Evolutionary conservation across 2,888 invertebrate species (phyloP).

Genomic region (Hymenopus coronatus): DNA sequence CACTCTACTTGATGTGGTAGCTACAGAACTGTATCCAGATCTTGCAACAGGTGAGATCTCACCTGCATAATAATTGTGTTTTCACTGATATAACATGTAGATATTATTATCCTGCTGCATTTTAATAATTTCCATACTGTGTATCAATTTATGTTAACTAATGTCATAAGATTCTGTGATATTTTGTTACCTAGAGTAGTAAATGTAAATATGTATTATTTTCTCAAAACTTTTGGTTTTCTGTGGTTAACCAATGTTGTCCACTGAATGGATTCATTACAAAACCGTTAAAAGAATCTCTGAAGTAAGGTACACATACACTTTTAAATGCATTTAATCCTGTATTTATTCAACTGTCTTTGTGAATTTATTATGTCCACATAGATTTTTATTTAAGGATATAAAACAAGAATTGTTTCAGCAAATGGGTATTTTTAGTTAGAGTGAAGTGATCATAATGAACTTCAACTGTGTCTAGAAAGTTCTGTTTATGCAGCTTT

Average conservation of each 20-base stretch:
- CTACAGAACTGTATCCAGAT: constrained; percentile 77
- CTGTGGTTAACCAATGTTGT: background rate
- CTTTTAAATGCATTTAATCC: background rate
- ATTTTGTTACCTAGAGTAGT: background rate
- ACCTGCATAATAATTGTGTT: background rate
- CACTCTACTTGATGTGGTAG: constrained; percentile 71
- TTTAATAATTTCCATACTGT: background rate
- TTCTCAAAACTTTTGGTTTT: background rate
- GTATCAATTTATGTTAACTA: background rate
- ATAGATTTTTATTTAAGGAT: no score
- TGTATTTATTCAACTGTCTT: background rate
- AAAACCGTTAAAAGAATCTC: no score
- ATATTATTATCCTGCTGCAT: background rate
- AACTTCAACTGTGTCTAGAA: no score
- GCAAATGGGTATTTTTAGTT: no score
- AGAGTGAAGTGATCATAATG: no score
- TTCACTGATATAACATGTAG: background rate
- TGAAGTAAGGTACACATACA: background rate
- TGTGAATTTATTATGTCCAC: background rate
- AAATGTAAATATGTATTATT: background rate
- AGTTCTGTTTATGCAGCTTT: background rate
- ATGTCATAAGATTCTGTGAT: background rate
- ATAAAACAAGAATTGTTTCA: no score
- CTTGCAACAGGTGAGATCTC: constrained; percentile 40
- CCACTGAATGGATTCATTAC: no score